Percentiles rank a stretch among this genome's conserved stretches.
Conservation (phyloP, 2,797 vertebrate species). For the Coendou prehensilis region DNA sequence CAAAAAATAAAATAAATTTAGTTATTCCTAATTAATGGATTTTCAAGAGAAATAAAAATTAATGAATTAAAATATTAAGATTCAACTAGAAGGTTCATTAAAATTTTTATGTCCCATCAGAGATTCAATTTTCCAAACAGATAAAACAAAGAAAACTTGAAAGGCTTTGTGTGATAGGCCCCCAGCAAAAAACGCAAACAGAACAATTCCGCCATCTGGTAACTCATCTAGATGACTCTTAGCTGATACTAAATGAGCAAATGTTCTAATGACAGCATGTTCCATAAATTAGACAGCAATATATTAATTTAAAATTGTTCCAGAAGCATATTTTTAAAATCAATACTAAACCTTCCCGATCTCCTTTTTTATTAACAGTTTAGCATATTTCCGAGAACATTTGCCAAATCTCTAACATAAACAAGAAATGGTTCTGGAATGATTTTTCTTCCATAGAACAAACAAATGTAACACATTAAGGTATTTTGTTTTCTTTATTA, state of each 20-base stretch:
- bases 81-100: constrained; percentile 39
- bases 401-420: constrained; percentile 61
- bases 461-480: constrained; percentile 22
- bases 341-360: background rate
- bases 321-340: constrained; percentile 56
- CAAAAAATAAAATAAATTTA: constrained; percentile 51
- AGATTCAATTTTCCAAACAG: background rate
- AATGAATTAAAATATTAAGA: background rate
- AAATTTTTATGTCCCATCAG: background rate
- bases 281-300: constrained; percentile 30
- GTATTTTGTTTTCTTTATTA: constrained; percentile 67
- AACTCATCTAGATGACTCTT: background rate
- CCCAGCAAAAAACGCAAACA: background rate
- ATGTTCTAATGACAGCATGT: constrained; percentile 20
- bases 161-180: background rate
- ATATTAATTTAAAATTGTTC: constrained; percentile 49
- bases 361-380: constrained; percentile 39
- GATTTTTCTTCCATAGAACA: constrained; percentile 32
- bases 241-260: constrained; percentile 11
- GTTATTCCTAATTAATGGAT: background rate
- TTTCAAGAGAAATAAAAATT: background rate
- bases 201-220: background rate
- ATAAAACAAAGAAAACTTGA: background rate
- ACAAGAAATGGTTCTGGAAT: constrained; percentile 26
- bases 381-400: constrained; percentile 47